Percentiles rank a stretch among this genome's conserved stretches.
phyloP scores from a whole-genome alignment of 1,140 invertebrate species.

The Varroa destructor region DNA sequence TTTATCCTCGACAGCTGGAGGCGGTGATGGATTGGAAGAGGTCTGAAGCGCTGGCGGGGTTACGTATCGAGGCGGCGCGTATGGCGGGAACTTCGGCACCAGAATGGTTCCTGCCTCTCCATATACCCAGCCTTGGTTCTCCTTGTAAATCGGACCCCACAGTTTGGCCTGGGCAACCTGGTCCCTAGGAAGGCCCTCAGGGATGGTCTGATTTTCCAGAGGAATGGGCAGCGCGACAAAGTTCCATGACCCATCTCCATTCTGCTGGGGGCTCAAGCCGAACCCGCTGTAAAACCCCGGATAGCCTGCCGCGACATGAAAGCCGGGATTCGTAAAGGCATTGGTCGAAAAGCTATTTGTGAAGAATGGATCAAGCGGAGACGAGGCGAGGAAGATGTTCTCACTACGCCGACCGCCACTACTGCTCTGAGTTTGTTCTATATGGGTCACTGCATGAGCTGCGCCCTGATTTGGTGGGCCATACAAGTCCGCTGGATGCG shows the following conservation, averaged over 20 bases:
- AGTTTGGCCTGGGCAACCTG: conserved; percentile 22
- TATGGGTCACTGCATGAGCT: not conserved
- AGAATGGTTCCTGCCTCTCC: conserved; percentile 13
- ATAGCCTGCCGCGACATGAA: conserved; percentile 17
- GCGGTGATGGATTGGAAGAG: not conserved
- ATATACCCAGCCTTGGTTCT: conserved; percentile 6
- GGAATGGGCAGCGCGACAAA: conserved; percentile 18
- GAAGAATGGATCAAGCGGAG: conserved; percentile 22
- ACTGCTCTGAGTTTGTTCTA: not conserved
- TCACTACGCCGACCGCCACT: conserved; percentile 3
- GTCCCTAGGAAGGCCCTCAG: conserved; percentile 6
- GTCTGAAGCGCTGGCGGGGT: conserved; percentile 6
- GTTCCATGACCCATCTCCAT: conserved; percentile 23
- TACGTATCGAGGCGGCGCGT: conserved; percentile 12
- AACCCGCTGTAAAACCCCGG: conserved; percentile 3
- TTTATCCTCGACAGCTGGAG: not conserved
- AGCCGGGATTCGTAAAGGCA: conserved; percentile 9
- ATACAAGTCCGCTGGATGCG: not conserved
- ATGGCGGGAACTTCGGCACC: conserved; percentile 10
- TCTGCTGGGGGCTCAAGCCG: conserved; percentile 17
- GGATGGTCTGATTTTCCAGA: conserved; percentile 17
- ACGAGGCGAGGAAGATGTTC: conserved; percentile 4
- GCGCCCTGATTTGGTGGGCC: conserved; percentile 14
- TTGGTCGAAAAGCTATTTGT: not conserved
- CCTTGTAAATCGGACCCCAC: conserved; percentile 19